phyloP scores from a whole-genome alignment of 2,797 vertebrate genomes.

The Danio aesculapii region DNA sequence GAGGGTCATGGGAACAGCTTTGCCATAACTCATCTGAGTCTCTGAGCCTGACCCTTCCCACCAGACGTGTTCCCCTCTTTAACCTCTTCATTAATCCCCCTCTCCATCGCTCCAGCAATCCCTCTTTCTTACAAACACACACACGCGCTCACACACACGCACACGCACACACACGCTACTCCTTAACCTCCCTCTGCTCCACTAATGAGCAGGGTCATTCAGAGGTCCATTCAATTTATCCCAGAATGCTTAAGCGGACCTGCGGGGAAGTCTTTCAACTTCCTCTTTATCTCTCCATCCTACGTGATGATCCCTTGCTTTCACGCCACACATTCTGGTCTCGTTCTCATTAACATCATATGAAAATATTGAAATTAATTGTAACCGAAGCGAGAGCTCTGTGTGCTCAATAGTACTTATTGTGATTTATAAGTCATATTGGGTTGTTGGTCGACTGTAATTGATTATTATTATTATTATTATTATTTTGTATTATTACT shows the following conservation, averaged over 20 bases:
- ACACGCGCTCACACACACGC: constrained; percentile 1
- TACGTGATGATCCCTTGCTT: constrained; percentile 30
- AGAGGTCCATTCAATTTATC: constrained; percentile 67
- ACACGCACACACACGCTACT: constrained; percentile 29
- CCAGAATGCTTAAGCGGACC: constrained; percentile 51
- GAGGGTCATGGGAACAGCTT: constrained; percentile 48
- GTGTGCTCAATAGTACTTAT: not conserved
- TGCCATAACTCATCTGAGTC: constrained; percentile 41
- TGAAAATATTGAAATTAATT: constrained; percentile 8
- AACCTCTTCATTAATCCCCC: constrained; percentile 44
- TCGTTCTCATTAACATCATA: constrained; percentile 4
- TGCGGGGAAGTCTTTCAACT: constrained; percentile 47
- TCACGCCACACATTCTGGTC: not conserved
- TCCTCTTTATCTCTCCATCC: constrained; percentile 37
- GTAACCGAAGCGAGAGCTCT: not conserved
- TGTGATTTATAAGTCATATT: not conserved
- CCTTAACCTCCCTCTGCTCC: constrained; percentile 52
- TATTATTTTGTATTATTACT: no score
- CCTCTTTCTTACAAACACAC: constrained; percentile 6
- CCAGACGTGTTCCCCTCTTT: constrained; percentile 47
- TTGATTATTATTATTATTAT: not conserved
- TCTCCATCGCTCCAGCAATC: constrained; percentile 5
- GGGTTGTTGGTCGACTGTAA: not conserved
- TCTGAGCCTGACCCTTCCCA: constrained; percentile 48
- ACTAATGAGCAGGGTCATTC: constrained; percentile 74